Evolutionary conservation across 2,113 vertebrate species (phyloP).

Genomic region (Accipiter virgatus): DNA sequence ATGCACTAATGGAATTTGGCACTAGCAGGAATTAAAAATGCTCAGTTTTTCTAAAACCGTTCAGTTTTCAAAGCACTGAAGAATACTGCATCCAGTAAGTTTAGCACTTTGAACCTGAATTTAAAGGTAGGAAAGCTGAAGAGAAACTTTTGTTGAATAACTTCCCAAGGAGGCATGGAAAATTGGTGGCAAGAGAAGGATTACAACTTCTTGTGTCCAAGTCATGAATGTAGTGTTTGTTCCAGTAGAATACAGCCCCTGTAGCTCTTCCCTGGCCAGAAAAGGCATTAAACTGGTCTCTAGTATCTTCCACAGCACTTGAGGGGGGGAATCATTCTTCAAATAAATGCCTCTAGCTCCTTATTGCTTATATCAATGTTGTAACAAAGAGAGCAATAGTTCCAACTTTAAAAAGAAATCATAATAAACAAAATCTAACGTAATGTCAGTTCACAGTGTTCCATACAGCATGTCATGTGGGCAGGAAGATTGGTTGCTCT

Average conservation of each 20-base stretch:
- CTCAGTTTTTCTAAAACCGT: neutral
- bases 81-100: neutral
- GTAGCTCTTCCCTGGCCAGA: neutral
- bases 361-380: neutral
- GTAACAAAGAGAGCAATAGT: neutral
- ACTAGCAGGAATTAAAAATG: neutral
- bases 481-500: constrained; percentile 16
- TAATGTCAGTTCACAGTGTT: neutral
- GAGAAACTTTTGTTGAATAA: neutral
- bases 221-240: neutral
- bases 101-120: neutral
- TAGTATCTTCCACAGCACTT: neutral
- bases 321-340: neutral
- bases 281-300: neutral
- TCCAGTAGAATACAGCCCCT: neutral
- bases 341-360: neutral
- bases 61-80: neutral
- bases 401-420: neutral
- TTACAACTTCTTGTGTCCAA: neutral
- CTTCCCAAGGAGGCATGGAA: neutral
- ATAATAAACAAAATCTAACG: neutral
- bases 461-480: neutral
- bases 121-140: neutral
- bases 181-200: neutral
- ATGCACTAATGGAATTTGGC: neutral